These are phyloP conservation scores for cat (Felis catus) DNA, from an alignment of 2,113 vertebrate genomes.

Conservation along the genomic window F.catus_Fca126_mat1.0 CM031412.1:226093001-226093500, in stretches of 20 bases:
- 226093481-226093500: background rate
- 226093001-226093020: background rate
- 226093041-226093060: background rate
- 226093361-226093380: too few relatives aligned
- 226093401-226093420: too few relatives aligned
- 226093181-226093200: background rate
- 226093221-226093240: background rate
- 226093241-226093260: too few relatives aligned
- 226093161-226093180: background rate
- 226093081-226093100: background rate
- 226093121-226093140: background rate
- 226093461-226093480: conserved; percentile 15
- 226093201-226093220: background rate
- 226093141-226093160: background rate
- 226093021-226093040: background rate
- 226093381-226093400: too few relatives aligned
- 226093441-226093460: background rate
- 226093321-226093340: too few relatives aligned
- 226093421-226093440: too few relatives aligned
- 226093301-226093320: too few relatives aligned
- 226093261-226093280: too few relatives aligned
- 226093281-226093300: too few relatives aligned
- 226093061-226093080: background rate
- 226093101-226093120: background rate
- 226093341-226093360: too few relatives aligned